Conservation (phyloP, 2,797 vertebrate species). For the Luscinia luscinia region DNA sequence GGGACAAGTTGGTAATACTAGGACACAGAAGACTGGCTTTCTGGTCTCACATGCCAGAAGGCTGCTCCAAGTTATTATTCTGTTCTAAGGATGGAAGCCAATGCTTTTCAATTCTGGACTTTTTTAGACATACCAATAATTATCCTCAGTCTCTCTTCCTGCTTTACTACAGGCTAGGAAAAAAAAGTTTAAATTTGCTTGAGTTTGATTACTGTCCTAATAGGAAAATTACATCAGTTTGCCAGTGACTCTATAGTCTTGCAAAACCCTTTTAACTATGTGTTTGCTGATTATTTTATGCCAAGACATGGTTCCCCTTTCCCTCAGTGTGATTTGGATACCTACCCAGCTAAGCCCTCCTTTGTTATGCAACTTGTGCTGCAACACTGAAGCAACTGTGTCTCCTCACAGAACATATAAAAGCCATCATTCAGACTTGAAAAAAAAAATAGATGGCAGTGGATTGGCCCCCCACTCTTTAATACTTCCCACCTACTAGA, state of each 20-base stretch:
- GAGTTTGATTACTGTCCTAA: not conserved
- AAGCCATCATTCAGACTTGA: not conserved
- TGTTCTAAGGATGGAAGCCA: not conserved
- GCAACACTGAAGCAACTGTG: not conserved
- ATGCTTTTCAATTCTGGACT: not conserved
- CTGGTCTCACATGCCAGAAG: not conserved
- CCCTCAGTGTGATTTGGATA: not conserved
- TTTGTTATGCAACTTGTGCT: not conserved
- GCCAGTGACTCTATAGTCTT: not conserved
- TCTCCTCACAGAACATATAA: not conserved
- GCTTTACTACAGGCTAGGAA: not conserved
- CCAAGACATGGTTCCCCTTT: not conserved
- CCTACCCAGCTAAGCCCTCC: not conserved
- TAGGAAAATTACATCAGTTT: not conserved
- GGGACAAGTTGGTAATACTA: not conserved
- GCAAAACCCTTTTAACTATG: not conserved
- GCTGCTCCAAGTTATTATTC: not conserved
- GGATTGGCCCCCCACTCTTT: not conserved
- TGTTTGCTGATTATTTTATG: not conserved
- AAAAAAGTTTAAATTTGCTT: not conserved
- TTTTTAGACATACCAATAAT: not conserved
- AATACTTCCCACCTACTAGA: conserved; percentile 1
- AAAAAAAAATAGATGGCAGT: not conserved
- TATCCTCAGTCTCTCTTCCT: not conserved
- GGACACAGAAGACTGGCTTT: not conserved